Evolutionary conservation across 92 coral and sea anemone species (phyloP).

Genomic region (Epizoanthus scotinus): DNA sequence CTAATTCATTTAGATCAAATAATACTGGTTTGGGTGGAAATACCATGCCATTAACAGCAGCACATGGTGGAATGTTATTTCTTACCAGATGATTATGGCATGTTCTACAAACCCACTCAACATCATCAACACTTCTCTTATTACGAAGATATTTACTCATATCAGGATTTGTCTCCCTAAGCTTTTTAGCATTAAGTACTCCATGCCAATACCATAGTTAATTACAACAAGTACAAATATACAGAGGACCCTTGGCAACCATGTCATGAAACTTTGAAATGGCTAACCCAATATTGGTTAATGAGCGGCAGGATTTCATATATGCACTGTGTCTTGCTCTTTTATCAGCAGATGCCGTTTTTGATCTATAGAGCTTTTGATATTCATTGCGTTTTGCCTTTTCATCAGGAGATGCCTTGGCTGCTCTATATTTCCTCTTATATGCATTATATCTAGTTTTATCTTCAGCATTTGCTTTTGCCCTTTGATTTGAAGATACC

Average conservation of each 20-base stretch:
- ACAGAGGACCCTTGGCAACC: conserved; percentile 60
- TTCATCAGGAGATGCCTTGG: conserved; percentile 26
- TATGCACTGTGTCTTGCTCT: background rate
- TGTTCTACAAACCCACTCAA: conserved; percentile 25
- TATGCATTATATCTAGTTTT: no score
- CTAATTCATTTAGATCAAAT: no score
- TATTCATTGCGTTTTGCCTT: conserved; percentile 25
- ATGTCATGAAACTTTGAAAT: conserved; percentile 61
- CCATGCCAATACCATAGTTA: conserved; percentile 70
- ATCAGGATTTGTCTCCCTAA: conserved; percentile 50
- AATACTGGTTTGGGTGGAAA: conserved; percentile 37
- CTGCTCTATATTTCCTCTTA: conserved; percentile 32
- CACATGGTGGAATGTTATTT: conserved; percentile 42
- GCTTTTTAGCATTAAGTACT: conserved; percentile 44
- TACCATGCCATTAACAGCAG: conserved; percentile 43
- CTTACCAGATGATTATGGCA: conserved; percentile 28
- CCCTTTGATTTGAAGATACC: conserved; percentile 35
- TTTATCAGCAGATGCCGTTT: background rate
- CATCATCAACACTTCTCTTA: conserved; percentile 37
- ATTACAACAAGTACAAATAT: conserved; percentile 68
- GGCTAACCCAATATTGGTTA: conserved; percentile 37
- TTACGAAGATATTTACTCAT: conserved; percentile 10
- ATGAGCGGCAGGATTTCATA: conserved; percentile 13
- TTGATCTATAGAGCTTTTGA: conserved; percentile 6
- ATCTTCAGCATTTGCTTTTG: conserved; percentile 35